Conservation (phyloP, 2,113 vertebrate species). For the Noturus placidus region DNA sequence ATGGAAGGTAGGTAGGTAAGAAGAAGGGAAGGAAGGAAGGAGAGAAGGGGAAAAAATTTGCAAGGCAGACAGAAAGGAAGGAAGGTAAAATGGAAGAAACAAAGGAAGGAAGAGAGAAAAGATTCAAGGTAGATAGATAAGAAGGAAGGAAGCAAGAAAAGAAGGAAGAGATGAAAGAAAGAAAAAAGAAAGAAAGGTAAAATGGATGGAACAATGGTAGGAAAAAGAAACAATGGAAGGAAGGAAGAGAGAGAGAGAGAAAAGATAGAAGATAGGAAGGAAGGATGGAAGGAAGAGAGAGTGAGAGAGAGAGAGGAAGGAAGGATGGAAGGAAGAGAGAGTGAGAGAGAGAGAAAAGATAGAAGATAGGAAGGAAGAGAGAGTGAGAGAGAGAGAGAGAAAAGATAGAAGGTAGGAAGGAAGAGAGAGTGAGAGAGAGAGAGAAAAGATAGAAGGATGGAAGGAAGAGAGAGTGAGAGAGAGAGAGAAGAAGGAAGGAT, state of each 20-base stretch:
- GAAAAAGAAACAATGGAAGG: background rate
- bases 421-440: background rate
- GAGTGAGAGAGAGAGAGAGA: too few species aligned
- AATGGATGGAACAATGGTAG: too few species aligned
- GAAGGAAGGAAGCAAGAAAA: background rate
- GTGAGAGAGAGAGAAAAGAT: too few species aligned
- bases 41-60: too few species aligned
- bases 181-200: background rate
- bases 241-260: too few species aligned
- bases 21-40: background rate
- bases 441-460: background rate
- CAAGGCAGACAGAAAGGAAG: too few species aligned
- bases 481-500: background rate
- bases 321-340: background rate
- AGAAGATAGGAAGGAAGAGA: too few species aligned
- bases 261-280: too few species aligned
- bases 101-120: fast-evolving
- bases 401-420: background rate
- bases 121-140: too few species aligned
- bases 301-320: background rate
- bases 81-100: background rate
- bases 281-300: too few species aligned
- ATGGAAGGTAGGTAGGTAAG: too few species aligned
- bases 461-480: background rate
- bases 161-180: too few species aligned